phyloP scores from a whole-genome alignment of 2,888 invertebrate species.

The Lasioglossum oenotherae region DNA sequence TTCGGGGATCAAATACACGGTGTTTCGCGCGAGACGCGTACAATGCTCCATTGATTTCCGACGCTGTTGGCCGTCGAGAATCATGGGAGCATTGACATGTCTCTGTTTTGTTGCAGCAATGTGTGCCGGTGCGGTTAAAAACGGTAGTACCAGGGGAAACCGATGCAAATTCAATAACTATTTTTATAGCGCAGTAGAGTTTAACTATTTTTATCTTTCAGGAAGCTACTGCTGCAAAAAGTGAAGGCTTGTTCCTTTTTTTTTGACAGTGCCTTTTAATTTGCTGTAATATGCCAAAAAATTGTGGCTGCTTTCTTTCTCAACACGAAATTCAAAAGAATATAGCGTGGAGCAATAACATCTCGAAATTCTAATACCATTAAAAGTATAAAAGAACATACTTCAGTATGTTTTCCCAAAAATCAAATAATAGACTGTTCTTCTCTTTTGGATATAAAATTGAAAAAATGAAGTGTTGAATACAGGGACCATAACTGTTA shows the following conservation, averaged over 20 bases:
- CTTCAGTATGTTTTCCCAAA: no score
- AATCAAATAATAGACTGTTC: no score
- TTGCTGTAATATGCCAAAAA: neutral
- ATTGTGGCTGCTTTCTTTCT: neutral
- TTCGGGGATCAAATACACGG: neutral
- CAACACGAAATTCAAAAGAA: neutral
- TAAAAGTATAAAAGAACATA: no score
- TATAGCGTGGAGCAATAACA: neutral
- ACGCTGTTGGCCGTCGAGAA: neutral
- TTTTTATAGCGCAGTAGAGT: neutral
- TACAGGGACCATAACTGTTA: no score
- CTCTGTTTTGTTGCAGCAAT: neutral
- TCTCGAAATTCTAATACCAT: no score
- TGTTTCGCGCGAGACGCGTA: neutral
- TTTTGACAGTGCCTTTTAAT: neutral
- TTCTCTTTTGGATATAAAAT: no score
- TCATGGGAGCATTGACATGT: neutral
- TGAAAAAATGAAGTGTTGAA: no score
- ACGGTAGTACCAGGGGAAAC: neutral
- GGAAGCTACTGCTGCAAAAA: neutral
- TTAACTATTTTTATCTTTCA: neutral
- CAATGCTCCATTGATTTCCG: constrained; percentile 10
- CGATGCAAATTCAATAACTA: neutral
- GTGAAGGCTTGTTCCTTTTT: neutral
- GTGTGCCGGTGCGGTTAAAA: neutral